Evolutionary conservation across 2,888 invertebrate genomes (phyloP), one percentile per base, ranked within the genome.

Genomic region (Nomada goodeniana): DNA sequence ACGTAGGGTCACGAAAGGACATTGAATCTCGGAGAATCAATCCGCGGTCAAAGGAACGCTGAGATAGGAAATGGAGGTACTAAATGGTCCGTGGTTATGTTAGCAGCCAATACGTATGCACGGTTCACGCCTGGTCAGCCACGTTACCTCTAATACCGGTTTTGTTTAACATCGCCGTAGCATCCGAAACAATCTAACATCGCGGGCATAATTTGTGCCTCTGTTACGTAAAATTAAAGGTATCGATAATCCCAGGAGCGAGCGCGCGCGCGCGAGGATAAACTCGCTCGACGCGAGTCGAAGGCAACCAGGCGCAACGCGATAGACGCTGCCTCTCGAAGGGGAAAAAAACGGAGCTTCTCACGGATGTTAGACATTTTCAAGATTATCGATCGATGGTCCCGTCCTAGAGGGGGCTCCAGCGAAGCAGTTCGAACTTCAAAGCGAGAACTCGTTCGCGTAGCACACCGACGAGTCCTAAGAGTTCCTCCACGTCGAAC

Each of bases 401-500:
- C 23, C 13, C 15, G 15, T 20, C 50, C 36, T n/a, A n/a, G 50
- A 36, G 55, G 29, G 61, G 23, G 52, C 55, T 52, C 2, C 15
- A 18, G n/a, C 20, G 29, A 67, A 53, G 18, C 69, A 61, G 59
- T 65, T 36, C n/a, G 9, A 60, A 44, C 23, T 59, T 50, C 53
- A 18, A 44, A 59, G 64, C 55, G 47, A 53, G 55, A 73, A 73
- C 64, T 50, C 50, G 60, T 70, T 36, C 50, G 36, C 13, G 15
- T 47, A 47, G 47, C 50, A 65, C 47, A 26, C 20, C 20, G 64
- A 36, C 29, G 52, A 10, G 47, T 59, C 52, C 23, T 26, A 50
- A 68, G 61, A 74, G 74, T 76, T 75, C 75, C 65, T 80, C 65
- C 64, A 26, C 68, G 71, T 63, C 50, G 57, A 44, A 68, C 76